Base-by-base conservation (phyloP, 2,888 invertebrate species). In the Drosophila ustulata region DNA sequence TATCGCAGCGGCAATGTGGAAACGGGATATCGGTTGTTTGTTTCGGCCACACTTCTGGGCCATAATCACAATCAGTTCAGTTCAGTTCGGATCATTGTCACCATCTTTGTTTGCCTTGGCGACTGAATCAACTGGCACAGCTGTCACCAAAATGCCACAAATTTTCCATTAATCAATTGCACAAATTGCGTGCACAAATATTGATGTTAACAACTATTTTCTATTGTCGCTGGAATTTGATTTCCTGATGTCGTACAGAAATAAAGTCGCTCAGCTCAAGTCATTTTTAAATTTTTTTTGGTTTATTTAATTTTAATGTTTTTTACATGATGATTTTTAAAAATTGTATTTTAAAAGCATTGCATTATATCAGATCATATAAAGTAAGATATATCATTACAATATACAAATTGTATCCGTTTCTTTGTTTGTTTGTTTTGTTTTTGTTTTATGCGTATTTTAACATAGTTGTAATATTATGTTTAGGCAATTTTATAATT, bases 291-390 rank as follows among this genome's bases (percentile, higher is more conserved):
- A 37, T 63, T 56, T 72, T 66, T 78, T 78, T 74, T 77, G 59
- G 72, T 75, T 78, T 80, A 88, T 84, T 84, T 82, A 80, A 86
- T 79, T 89, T 84, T 84, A 78, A 78, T 76, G 71, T 85, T 84
- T 83, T 84, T 83, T 89, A 82, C 79, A 80, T 84, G 77, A 79
- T 79, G 77, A 79, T 79, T 78, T 90, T 82, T 82, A 79, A 82
- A 81, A 81, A 86, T 88, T 89, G 89, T 90, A 90, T 88, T 91
- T 91, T 90, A 90, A 90, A 89, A 90, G 86, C 87, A 89, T 82
- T 85, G 88, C 79, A 89, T 89, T 89, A 75, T 71, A 71, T 89
- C 80, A 82, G 80, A 87, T 80, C 80, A 82, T 82, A 89, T 80
- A 83, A 82, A 76, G 86, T 88, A 82, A 71, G 69, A 78, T 69